Evolutionary conservation across 2,797 vertebrate species (phyloP), one percentile per base, ranked within the genome.

Genomic region (Danio choprae): DNA sequence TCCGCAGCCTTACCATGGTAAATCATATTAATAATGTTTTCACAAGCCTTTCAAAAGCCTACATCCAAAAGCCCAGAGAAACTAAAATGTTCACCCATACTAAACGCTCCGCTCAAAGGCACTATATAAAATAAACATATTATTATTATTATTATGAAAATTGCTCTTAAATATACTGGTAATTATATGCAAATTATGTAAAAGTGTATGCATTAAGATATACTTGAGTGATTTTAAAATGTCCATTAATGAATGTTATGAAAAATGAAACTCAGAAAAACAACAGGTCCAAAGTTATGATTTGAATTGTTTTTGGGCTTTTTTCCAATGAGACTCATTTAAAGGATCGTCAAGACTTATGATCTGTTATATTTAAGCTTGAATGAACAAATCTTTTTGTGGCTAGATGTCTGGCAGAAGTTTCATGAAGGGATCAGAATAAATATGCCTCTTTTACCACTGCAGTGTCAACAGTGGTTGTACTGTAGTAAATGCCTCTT

Each of bases 1-100:
- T 95, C 58, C 90, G 92, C 87, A 93, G 93, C 86, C 82, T 93
- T 81, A 95, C 95, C 4, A 90, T 87, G 95, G 96, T 86, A 74
- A 58, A 36, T 60, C 13, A 29, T 18, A 41, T 12, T 15, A n/a
- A n/a, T n/a, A n/a, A 29, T 48, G 5, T 92, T 80, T 86, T 95
- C 74, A 84, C 95, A 20, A 93, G 90, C 72, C 93, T n/a, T n/a
- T n/a, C n/a, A n/a, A n/a, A n/a, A n/a, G n/a, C n/a, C n/a, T n/a
- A n/a, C n/a, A n/a, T n/a, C n/a, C n/a, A n/a, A n/a, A n/a, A n/a
- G n/a, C n/a, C n/a, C n/a, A n/a, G n/a, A n/a, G n/a, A n/a, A n/a
- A n/a, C n/a, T n/a, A n/a, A n/a, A n/a, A n/a, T n/a, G n/a, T n/a
- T n/a, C n/a, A n/a, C n/a, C n/a, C n/a, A n/a, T n/a, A n/a, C n/a